Conservation (phyloP, 2,113 vertebrate species). For the Crotalus viridis region DNA sequence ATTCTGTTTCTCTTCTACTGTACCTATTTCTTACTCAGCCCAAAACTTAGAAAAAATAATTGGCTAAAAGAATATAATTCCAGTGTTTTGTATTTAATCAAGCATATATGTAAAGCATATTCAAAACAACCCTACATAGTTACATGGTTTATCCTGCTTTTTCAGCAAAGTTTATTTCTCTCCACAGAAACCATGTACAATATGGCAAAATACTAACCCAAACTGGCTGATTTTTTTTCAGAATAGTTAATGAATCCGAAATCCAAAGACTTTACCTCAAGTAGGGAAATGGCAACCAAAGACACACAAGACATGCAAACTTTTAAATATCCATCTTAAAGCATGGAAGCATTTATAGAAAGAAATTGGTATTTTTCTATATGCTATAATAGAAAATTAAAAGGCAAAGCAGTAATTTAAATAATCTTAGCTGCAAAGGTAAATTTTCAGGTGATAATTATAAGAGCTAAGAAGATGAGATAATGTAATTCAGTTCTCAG, state of each 20-base stretch:
- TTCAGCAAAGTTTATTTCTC: background rate
- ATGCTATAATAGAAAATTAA: background rate
- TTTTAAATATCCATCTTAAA: background rate
- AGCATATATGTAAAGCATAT: background rate
- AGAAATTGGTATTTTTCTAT: background rate
- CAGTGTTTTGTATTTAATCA: background rate
- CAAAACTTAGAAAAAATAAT: background rate
- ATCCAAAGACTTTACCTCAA: background rate
- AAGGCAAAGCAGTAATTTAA: background rate
- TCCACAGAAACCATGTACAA: background rate
- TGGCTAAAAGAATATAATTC: background rate
- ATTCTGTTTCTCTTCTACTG: background rate
- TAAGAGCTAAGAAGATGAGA: background rate
- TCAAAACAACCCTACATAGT: background rate
- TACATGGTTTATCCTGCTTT: background rate
- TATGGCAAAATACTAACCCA: background rate
- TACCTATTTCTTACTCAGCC: background rate
- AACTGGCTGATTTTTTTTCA: background rate
- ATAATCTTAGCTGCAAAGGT: background rate
- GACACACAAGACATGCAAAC: background rate
- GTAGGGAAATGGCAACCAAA: background rate
- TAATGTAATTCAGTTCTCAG: background rate
- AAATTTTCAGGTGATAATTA: background rate
- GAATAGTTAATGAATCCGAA: background rate
- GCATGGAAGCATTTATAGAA: background rate